Percentiles rank a stretch among this genome's conserved stretches.
These are phyloP conservation scores for Trissolcus basalis DNA, from an alignment of 1,140 invertebrate genomes.

Conservation along the genomic window DNA sequence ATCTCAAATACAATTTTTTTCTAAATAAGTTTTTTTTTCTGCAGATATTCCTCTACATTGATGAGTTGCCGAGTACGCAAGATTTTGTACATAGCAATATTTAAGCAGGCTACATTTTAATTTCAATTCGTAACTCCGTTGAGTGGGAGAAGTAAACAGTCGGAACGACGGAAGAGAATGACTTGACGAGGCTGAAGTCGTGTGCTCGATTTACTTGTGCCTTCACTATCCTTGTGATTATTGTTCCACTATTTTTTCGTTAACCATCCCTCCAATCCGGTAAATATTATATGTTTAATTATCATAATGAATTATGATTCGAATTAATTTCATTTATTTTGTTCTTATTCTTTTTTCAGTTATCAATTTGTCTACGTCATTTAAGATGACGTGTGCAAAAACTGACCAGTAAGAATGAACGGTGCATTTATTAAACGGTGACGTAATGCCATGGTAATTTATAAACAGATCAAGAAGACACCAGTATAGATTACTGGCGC, in stretches of 20 bases:
- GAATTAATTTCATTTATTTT: background rate
- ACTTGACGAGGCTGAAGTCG: slow-evolving; percentile 59
- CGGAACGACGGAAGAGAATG: slow-evolving; percentile 50
- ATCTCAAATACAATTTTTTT: too few species aligned
- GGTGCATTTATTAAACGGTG: slow-evolving; percentile 57
- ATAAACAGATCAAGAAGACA: slow-evolving; percentile 64
- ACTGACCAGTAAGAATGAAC: slow-evolving; percentile 12
- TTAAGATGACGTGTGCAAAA: slow-evolving; percentile 10
- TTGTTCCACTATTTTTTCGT: slow-evolving; percentile 52
- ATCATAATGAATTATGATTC: slow-evolving; percentile 58
- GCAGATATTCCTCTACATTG: background rate
- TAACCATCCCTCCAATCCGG: slow-evolving; percentile 14
- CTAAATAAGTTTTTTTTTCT: too few species aligned
- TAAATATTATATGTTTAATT: slow-evolving; percentile 55
- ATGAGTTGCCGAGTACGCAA: slow-evolving; percentile 4
- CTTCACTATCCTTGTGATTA: slow-evolving; percentile 57
- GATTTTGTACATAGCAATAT: slow-evolving; percentile 60
- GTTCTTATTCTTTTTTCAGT: too few species aligned
- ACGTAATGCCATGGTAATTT: slow-evolving; percentile 64
- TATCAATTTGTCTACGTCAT: too few species aligned
- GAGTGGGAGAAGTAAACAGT: slow-evolving; percentile 62
- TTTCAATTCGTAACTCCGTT: slow-evolving; percentile 62
- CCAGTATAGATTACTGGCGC: slow-evolving; percentile 67
- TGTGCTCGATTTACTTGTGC: slow-evolving; percentile 58
- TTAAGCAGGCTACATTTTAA: slow-evolving; percentile 67